A percentile compares a stretch with the other conserved stretches of the same genome.
Evolutionary conservation across 2,888 invertebrate genomes (phyloP).

Genomic region (Furcula furcula): DNA sequence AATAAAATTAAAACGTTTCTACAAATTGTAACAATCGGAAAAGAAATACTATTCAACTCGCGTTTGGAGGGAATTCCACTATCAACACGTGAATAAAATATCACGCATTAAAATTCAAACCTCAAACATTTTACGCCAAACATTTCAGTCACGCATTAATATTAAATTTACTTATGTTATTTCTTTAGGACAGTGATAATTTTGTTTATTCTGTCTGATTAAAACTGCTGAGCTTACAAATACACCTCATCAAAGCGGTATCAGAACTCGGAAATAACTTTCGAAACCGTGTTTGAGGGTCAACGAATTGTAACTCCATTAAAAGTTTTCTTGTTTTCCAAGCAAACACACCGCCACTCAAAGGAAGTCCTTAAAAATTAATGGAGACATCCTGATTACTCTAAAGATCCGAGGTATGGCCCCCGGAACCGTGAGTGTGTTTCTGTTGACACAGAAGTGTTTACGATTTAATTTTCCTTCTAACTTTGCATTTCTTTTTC

Average conservation of each 20-base stretch:
- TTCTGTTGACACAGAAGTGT: slow-evolving; percentile 45
- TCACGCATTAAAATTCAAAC: too few species aligned
- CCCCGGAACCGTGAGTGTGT: slow-evolving; percentile 55
- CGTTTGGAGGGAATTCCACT: too few species aligned
- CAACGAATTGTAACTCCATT: slow-evolving; percentile 76
- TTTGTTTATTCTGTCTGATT: slow-evolving; percentile 3
- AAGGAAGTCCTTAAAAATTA: slow-evolving; percentile 79
- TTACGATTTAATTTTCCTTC: slow-evolving; percentile 47
- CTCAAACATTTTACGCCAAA: too few species aligned
- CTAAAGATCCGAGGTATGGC: slow-evolving; percentile 48
- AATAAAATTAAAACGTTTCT: too few species aligned
- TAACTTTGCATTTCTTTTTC: slow-evolving; percentile 43
- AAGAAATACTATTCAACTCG: too few species aligned
- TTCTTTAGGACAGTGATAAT: too few species aligned
- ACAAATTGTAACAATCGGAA: too few species aligned
- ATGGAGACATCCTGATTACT: slow-evolving; percentile 76
- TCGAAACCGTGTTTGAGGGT: slow-evolving; percentile 51
- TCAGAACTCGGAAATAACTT: slow-evolving; percentile 28
- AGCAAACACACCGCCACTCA: slow-evolving; percentile 68
- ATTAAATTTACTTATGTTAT: too few species aligned
- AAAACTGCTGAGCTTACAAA: slow-evolving; percentile 12
- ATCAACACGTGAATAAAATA: too few species aligned
- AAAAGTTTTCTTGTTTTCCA: slow-evolving; percentile 75
- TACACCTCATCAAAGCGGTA: slow-evolving; percentile 19
- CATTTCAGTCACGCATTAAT: too few species aligned